A percentile compares a stretch with the other conserved stretches of the same genome.
Conservation (phyloP, 2,888 invertebrate genomes). For the Metacarcinus magister region DNA sequence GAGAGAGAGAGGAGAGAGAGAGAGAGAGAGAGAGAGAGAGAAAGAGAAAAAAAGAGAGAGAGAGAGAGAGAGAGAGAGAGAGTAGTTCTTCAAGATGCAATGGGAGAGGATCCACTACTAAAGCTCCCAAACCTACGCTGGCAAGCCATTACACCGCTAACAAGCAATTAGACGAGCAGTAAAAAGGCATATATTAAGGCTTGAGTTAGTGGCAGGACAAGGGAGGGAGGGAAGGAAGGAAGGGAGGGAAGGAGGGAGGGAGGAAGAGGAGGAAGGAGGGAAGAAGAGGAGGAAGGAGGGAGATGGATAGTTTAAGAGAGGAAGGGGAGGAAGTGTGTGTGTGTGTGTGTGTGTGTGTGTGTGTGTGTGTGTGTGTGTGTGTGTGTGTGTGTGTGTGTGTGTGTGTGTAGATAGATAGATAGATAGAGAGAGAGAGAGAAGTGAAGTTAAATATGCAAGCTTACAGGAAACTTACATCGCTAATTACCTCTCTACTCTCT, state of each 20-base stretch:
- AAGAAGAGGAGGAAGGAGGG: slow-evolving; percentile 11
- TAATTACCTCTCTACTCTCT: no score
- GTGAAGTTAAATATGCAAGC: background rate
- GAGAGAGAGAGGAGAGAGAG: background rate
- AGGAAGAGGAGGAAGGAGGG: slow-evolving; percentile 37
- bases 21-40: background rate
- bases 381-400: background rate
- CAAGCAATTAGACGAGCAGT: background rate
- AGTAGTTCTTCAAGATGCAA: background rate
- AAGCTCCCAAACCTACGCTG: background rate
- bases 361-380: background rate
- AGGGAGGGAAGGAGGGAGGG: background rate
- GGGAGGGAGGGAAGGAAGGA: background rate
- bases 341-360: background rate
- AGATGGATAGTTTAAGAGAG: background rate
- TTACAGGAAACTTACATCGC: no score
- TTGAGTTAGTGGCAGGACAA: background rate
- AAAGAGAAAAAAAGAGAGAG: slow-evolving; percentile 4
- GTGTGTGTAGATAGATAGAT: slow-evolving; percentile 32
- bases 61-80: slow-evolving; percentile 26
- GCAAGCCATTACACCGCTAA: background rate
- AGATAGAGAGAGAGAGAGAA: slow-evolving; percentile 53
- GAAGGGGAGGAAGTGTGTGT: background rate
- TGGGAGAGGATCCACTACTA: background rate
- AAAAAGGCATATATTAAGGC: background rate